Conservation (phyloP, 2,113 vertebrate genomes). For the Dipodomys merriami region DNA sequence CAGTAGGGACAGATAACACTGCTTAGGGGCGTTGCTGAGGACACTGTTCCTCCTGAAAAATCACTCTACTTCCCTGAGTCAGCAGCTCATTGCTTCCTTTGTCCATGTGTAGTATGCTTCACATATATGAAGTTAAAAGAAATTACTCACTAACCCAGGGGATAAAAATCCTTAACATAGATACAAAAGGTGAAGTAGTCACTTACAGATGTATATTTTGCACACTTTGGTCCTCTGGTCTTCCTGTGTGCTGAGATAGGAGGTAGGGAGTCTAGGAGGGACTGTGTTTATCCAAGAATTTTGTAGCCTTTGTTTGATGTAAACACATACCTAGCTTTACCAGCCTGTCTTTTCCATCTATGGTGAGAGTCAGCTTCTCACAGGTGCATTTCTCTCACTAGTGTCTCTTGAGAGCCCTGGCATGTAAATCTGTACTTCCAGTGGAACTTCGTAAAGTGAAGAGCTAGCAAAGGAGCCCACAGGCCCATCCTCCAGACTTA, state of each 20-base stretch:
- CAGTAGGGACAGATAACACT: neutral
- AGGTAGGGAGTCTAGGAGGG: neutral
- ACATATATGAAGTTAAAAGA: slow-evolving; percentile 54
- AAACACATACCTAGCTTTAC: neutral
- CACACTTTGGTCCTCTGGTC: neutral
- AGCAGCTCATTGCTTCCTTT: neutral
- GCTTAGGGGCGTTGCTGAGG: neutral
- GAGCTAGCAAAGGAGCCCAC: neutral
- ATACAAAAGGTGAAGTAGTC: neutral
- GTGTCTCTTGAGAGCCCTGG: neutral
- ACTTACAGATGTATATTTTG: neutral
- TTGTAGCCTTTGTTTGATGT: neutral
- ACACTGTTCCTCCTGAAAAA: neutral
- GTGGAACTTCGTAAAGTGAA: neutral
- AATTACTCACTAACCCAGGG: neutral
- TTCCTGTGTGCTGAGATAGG: neutral
- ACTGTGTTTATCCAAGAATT: neutral
- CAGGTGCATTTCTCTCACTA: neutral
- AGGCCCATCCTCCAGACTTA: neutral
- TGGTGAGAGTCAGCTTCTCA: neutral
- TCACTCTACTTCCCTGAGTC: neutral
- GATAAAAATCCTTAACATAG: neutral
- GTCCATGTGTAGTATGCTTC: neutral
- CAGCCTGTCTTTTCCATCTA: neutral
- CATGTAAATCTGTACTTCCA: neutral